A percentile compares a stretch with the other conserved stretches of the same genome.
phyloP scores from a whole-genome alignment of 2,797 vertebrate genomes.

The Champsocephalus esox region DNA sequence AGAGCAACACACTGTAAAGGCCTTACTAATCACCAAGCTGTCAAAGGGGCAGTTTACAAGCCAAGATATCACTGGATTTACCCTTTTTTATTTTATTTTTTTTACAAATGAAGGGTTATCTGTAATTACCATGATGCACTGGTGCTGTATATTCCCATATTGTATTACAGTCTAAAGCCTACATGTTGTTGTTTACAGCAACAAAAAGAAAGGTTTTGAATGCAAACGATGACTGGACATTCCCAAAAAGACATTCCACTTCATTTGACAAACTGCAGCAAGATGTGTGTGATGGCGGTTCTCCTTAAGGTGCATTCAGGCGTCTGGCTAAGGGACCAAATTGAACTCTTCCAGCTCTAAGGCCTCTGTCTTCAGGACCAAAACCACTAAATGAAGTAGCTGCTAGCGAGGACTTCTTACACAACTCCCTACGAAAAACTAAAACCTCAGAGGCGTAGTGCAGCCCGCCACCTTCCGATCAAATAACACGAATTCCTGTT shows the following conservation, averaged over 20 bases:
- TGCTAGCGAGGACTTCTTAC: conserved; percentile 65
- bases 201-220: conserved; percentile 10
- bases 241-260: conserved; percentile 44
- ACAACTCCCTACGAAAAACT: conserved; percentile 36
- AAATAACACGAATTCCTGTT: conserved; percentile 39
- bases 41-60: conserved; percentile 42
- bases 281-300: conserved; percentile 31
- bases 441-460: conserved; percentile 33
- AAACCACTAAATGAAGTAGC: conserved; percentile 70
- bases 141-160: conserved; percentile 39
- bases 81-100: conserved; percentile 5
- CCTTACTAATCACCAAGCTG: conserved; percentile 36
- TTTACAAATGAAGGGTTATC: conserved; percentile 18
- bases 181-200: conserved; percentile 12
- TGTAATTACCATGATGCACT: conserved; percentile 37
- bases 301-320: conserved; percentile 34
- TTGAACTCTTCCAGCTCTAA: conserved; percentile 40
- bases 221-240: conserved; percentile 7
- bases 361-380: conserved; percentile 68
- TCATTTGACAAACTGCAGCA: conserved; percentile 40
- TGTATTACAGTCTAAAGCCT: conserved; percentile 22
- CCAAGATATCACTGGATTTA: conserved; percentile 22
- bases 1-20: conserved; percentile 51
- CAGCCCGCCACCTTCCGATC: conserved; percentile 20
- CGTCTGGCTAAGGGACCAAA: conserved; percentile 69